A percentile compares a stretch with the other conserved stretches of the same genome.
Evolutionary conservation across 2,888 invertebrate species (phyloP).

Genomic region (Gymnosoma rotundatum): DNA sequence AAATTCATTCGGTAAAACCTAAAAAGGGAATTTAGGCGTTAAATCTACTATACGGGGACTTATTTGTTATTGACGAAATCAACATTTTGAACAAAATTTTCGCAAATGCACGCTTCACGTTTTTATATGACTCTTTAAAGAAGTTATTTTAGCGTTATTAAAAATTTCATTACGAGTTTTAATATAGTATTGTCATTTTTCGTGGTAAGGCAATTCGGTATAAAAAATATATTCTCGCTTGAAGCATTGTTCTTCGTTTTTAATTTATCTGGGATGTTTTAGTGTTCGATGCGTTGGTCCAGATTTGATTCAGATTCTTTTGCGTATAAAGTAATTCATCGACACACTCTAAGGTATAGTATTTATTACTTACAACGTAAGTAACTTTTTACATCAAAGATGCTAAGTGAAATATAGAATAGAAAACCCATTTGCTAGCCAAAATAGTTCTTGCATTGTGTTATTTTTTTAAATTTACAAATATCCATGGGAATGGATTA

Average conservation of each 20-base stretch:
- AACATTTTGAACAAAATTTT: constrained; percentile 11
- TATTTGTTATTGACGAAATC: constrained; percentile 13
- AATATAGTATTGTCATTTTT: not conserved
- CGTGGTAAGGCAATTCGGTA: constrained; percentile 1
- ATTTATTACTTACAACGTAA: too few species aligned
- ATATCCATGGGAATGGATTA: too few species aligned
- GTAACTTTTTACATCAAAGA: too few species aligned
- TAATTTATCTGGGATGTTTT: not conserved
- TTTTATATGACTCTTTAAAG: not conserved
- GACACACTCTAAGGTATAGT: too few species aligned
- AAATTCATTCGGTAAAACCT: constrained; percentile 14
- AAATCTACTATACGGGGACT: not conserved
- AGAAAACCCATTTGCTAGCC: too few species aligned
- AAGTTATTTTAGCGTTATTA: not conserved
- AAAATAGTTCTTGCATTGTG: too few species aligned
- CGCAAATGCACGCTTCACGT: not conserved
- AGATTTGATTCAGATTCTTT: too few species aligned
- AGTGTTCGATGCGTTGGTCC: not conserved
- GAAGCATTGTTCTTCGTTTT: too few species aligned
- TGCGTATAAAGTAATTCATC: too few species aligned
- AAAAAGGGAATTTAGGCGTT: constrained; percentile 21
- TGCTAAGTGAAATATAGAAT: too few species aligned
- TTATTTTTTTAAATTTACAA: too few species aligned
- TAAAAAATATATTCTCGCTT: not conserved
- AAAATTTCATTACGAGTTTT: constrained; percentile 14